Evolutionary conservation across 2,888 invertebrate genomes (phyloP).

Genomic region (Drosophila mimica): DNA sequence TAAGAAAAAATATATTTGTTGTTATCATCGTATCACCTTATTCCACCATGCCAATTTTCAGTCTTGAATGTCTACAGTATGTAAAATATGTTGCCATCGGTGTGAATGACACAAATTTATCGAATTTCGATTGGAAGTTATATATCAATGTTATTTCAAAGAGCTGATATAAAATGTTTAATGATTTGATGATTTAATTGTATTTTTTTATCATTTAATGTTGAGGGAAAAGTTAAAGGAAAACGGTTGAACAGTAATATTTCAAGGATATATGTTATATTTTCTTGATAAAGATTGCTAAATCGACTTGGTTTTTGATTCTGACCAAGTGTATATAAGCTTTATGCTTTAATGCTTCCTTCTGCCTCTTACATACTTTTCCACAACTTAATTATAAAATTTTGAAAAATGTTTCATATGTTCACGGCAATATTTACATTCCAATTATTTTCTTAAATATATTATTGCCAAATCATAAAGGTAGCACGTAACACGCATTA

Average conservation of each 20-base stretch:
- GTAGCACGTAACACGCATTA: neutral
- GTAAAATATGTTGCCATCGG: too few species aligned
- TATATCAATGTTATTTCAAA: too few species aligned
- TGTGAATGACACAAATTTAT: too few species aligned
- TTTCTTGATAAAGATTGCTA: neutral
- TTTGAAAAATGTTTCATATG: neutral
- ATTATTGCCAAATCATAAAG: neutral
- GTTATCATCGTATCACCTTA: too few species aligned
- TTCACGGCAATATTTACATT: neutral
- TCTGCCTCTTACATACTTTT: neutral
- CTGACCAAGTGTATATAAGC: neutral
- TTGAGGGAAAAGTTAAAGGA: neutral
- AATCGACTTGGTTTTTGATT: neutral
- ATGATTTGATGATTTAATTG: too few species aligned
- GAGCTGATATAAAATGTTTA: too few species aligned
- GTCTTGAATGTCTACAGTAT: too few species aligned
- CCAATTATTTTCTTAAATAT: neutral
- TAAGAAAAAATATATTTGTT: too few species aligned
- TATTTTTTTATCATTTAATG: too few species aligned
- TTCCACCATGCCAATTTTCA: too few species aligned
- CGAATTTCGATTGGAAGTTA: too few species aligned
- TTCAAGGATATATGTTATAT: neutral
- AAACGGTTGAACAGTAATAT: neutral
- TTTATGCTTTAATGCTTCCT: neutral
- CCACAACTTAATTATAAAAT: neutral